phyloP scores from a whole-genome alignment of 2,888 invertebrate species.

The Parapristionchus giblindavisi region DNA sequence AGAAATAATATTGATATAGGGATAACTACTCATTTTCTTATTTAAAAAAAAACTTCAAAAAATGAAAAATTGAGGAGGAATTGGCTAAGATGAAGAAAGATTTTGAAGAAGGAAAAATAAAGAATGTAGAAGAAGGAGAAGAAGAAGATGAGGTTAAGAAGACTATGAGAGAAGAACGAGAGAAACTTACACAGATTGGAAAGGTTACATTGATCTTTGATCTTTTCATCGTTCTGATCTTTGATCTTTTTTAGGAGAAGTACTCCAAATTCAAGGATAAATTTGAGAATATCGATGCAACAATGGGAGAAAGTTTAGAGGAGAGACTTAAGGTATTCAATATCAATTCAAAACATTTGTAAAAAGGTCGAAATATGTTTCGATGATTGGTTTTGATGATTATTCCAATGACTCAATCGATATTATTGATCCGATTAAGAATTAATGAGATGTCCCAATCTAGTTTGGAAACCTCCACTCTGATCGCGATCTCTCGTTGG shows the following conservation, averaged over 20 bases:
- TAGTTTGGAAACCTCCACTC: too few species aligned
- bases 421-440: neutral
- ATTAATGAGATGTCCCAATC: too few species aligned
- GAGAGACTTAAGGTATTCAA: slow-evolving; percentile 58
- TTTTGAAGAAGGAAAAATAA: slow-evolving; percentile 54
- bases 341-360: neutral
- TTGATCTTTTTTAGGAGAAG: slow-evolving; percentile 53
- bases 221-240: neutral
- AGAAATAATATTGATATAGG: too few species aligned
- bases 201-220: slow-evolving; percentile 41
- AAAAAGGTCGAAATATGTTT: neutral
- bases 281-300: slow-evolving; percentile 64
- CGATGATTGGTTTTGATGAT: neutral
- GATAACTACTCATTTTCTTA: too few species aligned
- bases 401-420: neutral
- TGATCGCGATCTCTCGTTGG: too few species aligned
- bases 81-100: slow-evolving; percentile 43
- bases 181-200: slow-evolving; percentile 55
- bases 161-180: slow-evolving; percentile 53
- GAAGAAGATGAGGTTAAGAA: slow-evolving; percentile 48
- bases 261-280: slow-evolving; percentile 66
- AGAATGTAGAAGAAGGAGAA: slow-evolving; percentile 53
- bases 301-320: slow-evolving; percentile 59
- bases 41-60: neutral
- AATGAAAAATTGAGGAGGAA: slow-evolving; percentile 16